These are phyloP conservation scores for Bicyclus anynana DNA, from an alignment of 1,140 invertebrate species.

Conservation along the genomic window DNA sequence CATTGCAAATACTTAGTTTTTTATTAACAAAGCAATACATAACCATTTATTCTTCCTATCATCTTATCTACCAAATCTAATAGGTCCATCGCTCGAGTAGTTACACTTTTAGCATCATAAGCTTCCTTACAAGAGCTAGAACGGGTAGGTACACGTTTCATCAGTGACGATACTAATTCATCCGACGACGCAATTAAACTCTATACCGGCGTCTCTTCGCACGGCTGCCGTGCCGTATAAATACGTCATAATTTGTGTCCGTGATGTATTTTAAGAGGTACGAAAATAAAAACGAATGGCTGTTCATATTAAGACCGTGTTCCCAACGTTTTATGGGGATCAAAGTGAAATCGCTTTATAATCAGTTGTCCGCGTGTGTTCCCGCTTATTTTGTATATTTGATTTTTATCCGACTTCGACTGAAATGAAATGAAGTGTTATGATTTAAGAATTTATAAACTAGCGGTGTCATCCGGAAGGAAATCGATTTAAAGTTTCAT, in stretches of 20 bases:
- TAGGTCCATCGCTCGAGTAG: no score
- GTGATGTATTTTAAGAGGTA: not conserved
- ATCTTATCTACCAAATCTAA: no score
- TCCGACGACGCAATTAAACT: not conserved
- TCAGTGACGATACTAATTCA: not conserved
- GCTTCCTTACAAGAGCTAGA: no score
- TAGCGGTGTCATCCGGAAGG: no score
- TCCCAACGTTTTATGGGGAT: not conserved
- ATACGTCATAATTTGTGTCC: constrained; percentile 2
- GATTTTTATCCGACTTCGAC: no score
- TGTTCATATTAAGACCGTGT: not conserved
- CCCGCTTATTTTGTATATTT: not conserved
- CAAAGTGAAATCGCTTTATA: not conserved
- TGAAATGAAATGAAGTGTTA: no score
- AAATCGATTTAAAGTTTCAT: no score
- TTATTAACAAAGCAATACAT: no score
- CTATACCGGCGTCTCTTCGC: not conserved
- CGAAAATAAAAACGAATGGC: not conserved
- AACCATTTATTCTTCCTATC: no score
- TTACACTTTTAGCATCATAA: no score
- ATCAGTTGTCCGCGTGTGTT: not conserved
- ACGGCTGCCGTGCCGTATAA: not conserved
- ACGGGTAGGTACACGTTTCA: not conserved
- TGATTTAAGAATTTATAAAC: no score
- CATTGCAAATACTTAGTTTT: no score